Evolutionary conservation across 2,797 vertebrate genomes (phyloP), one percentile per base, ranked within the genome.

Genomic region (Enteromius unitaeniatus): DNA sequence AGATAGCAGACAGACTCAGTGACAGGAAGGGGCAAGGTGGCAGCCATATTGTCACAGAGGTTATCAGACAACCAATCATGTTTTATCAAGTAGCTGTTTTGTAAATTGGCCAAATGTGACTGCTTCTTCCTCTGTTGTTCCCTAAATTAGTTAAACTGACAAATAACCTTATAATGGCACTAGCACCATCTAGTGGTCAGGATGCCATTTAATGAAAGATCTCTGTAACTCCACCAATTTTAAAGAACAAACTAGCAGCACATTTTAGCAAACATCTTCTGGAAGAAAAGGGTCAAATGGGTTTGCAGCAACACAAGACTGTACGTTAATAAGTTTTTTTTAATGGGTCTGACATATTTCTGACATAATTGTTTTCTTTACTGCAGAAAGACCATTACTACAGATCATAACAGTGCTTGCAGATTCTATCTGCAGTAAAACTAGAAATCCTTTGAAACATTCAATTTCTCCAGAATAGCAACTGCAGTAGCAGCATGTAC

Each of bases 151-250:
- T 69, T 58, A 4, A 76, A 13, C 23, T n/a, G n/a, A 11, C 11
- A 45, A 10, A 51, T 23, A 31, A 40, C 40, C 40, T 42, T 42
- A 42, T 42, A 42, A 42, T 42, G 49, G 42, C 55, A 37, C 42
- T 49, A 15, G 80, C 80, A 6, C 80, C 80, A 82, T 51, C 80
- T 64, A 64, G 23, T 51, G 69, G 69, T 19, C 40, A 34, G 42
- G 80, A 82, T 23, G 14, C 11, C 7, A 55, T 42, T 3, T 31
- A 65, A 47, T 45, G 17, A 78, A 47, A 13, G 15, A 64, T 45
- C 23, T 74, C 49, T 21, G 26, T 55, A 58, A 23, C 10, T 23
- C 3, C 4, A 23, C n/a, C 55, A 23, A 58, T 58, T 58, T 23
- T 58, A 58, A 23, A 11, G 55, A 23, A n/a, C 23, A 60, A 26